phyloP scores from a whole-genome alignment of 2,797 vertebrate species.

The Enoplosus armatus region DNA sequence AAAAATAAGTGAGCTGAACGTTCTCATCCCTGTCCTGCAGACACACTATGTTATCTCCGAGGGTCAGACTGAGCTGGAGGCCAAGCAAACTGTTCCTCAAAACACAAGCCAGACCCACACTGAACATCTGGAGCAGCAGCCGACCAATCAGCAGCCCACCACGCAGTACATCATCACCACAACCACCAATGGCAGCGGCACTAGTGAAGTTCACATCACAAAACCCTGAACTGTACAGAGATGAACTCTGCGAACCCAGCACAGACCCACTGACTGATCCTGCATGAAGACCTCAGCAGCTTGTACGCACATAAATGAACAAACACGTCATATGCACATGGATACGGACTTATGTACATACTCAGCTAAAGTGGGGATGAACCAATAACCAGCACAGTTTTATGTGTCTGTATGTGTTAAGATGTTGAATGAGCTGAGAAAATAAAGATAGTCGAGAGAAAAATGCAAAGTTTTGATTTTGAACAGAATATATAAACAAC shows the following conservation, averaged over 20 bases:
- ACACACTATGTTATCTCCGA: slow-evolving; percentile 97
- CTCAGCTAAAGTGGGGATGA: neutral
- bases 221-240: slow-evolving; percentile 86
- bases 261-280: slow-evolving; percentile 8
- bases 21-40: slow-evolving; percentile 71
- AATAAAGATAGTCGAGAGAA: slow-evolving; percentile 17
- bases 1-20: neutral
- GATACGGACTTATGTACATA: slow-evolving; percentile 33
- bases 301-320: slow-evolving; percentile 36
- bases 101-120: slow-evolving; percentile 78
- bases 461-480: slow-evolving; percentile 40
- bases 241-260: neutral
- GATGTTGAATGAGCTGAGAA: slow-evolving; percentile 22
- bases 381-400: slow-evolving; percentile 69
- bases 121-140: slow-evolving; percentile 89
- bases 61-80: slow-evolving; percentile 92
- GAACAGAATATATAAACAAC: neutral
- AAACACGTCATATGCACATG: slow-evolving; percentile 18
- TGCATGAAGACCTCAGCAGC: slow-evolving; percentile 61
- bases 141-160: slow-evolving; percentile 84
- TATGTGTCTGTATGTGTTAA: slow-evolving; percentile 66
- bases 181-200: slow-evolving; percentile 89
- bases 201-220: slow-evolving; percentile 91
- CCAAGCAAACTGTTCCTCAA: slow-evolving; percentile 87
- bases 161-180: slow-evolving; percentile 98